A percentile compares a stretch with the other conserved stretches of the same genome.
phyloP scores from a whole-genome alignment of 2,888 invertebrate species.

The Nomada goodeniana region DNA sequence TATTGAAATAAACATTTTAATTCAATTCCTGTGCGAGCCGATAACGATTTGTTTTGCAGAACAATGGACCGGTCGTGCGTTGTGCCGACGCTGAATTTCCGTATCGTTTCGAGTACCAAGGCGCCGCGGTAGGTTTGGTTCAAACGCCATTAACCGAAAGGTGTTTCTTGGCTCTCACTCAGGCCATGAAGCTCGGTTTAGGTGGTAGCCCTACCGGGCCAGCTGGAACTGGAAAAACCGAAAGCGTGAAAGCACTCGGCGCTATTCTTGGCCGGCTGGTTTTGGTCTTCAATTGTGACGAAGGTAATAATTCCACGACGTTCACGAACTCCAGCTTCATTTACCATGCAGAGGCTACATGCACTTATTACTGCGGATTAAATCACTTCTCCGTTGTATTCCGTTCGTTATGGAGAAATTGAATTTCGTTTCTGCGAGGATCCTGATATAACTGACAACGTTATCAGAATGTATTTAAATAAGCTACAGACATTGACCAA shows the following conservation, averaged over 20 bases:
- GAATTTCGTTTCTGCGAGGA: too few relatives aligned
- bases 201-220: slow-evolving; percentile 99
- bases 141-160: slow-evolving; percentile 98
- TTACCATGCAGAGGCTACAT: not conserved
- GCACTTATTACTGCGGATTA: not conserved
- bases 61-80: slow-evolving; percentile 89
- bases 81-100: slow-evolving; percentile 98
- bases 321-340: slow-evolving; percentile 13
- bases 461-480: not conserved
- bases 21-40: too few relatives aligned
- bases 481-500: too few relatives aligned
- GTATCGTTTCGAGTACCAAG: slow-evolving; percentile 99
- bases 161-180: slow-evolving; percentile 98
- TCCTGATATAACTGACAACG: too few relatives aligned
- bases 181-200: slow-evolving; percentile 97
- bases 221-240: slow-evolving; percentile 99
- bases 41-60: slow-evolving; percentile 55
- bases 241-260: slow-evolving; percentile 98
- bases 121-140: slow-evolving; percentile 97
- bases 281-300: slow-evolving; percentile 99
- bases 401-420: too few relatives aligned
- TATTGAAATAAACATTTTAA: too few relatives aligned
- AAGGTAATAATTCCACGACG: slow-evolving; percentile 84
- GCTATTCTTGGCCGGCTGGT: slow-evolving; percentile 95
- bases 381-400: not conserved